Percentiles rank a stretch among this genome's conserved stretches.
phyloP scores from a whole-genome alignment of 2,888 invertebrate species.

The Ormyrus labotus region DNA sequence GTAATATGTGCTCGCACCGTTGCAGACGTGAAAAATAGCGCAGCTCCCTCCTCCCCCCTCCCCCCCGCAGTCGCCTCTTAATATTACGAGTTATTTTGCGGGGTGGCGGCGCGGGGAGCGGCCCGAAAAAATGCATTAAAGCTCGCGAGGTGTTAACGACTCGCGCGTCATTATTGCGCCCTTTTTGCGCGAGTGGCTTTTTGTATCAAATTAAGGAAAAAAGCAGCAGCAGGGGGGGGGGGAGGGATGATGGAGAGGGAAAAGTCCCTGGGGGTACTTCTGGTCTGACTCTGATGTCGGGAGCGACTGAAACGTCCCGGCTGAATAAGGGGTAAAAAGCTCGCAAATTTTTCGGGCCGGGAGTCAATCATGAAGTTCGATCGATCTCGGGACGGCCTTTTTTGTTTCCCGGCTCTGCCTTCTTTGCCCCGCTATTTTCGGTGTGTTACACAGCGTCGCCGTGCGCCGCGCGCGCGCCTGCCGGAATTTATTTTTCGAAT shows the following conservation, averaged over 20 bases:
- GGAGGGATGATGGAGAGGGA: not conserved
- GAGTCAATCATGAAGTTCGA: slow-evolving; percentile 13
- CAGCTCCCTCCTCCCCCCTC: not conserved
- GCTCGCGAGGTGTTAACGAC: slow-evolving; percentile 10
- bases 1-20: slow-evolving; percentile 33
- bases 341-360: slow-evolving; percentile 14
- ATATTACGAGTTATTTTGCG: slow-evolving; percentile 36
- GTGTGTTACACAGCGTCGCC: not conserved
- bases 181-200: not conserved
- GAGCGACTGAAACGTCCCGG: not conserved
- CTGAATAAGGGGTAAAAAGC: slow-evolving; percentile 8
- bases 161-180: slow-evolving; percentile 30
- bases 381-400: not conserved
- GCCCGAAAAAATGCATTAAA: slow-evolving; percentile 15
- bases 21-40: slow-evolving; percentile 38
- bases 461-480: not conserved
- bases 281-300: slow-evolving; percentile 3
- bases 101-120: not conserved
- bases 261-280: slow-evolving; percentile 4
- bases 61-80: slow-evolving; percentile 9
- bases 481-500: slow-evolving; percentile 1
- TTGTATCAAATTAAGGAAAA: slow-evolving; percentile 38
- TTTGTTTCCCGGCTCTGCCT: not conserved
- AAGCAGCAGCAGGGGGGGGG: not conserved
- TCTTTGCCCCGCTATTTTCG: slow-evolving; percentile 1